Evolutionary conservation across 2,113 vertebrate species (phyloP), one percentile per base, ranked within the genome.

Genomic region (Pangasianodon hypophthalmus): DNA sequence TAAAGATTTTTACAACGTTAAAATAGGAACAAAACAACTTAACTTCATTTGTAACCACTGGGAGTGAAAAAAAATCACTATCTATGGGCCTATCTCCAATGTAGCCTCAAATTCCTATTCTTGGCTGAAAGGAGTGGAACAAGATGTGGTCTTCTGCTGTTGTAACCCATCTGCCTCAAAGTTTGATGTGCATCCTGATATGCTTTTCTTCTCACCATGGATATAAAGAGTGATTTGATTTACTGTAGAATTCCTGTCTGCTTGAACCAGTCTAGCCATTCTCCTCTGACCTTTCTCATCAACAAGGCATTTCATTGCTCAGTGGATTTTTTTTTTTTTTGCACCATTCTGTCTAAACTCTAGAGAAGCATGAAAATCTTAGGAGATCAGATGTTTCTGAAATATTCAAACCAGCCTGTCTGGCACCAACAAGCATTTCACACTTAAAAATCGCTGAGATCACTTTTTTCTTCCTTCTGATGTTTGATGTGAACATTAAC

Each of bases 1-100:
- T 24, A 46, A 84, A 83, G 62, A 87, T 44, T 87, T 87, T 37
- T 41, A n/a, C 41, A 87, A 67, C 54, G 62, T 88, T 87, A 60
- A 79, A 80, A n/a, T 32, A 79, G 14, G 26, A n/a, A 37, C 14
- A 60, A 83, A 83, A 82, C 21, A 88, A 26, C 54, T 88, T 88
- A 80, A 64, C 44, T 52, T 29, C 29, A 82, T 8, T 82, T 82
- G 5, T 50, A 80, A 26, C 21, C 6, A n/a, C 13, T 18, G 6
- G 24, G 1, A 48, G 9, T 21, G 11, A 73, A 41, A 73, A 73
- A 37, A 71, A 29, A n/a, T 13, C 4, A 8, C 6, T 37, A 24
- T 75, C 18, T 21, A 11, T 75, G 9, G 29, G 11, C 44, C 10
- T 48, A 13, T 79, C 13, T 24, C 5, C 24, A 80, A 16, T 50